phyloP scores from a whole-genome alignment of 1,140 invertebrate species.

The Hirudo medicinalis region DNA sequence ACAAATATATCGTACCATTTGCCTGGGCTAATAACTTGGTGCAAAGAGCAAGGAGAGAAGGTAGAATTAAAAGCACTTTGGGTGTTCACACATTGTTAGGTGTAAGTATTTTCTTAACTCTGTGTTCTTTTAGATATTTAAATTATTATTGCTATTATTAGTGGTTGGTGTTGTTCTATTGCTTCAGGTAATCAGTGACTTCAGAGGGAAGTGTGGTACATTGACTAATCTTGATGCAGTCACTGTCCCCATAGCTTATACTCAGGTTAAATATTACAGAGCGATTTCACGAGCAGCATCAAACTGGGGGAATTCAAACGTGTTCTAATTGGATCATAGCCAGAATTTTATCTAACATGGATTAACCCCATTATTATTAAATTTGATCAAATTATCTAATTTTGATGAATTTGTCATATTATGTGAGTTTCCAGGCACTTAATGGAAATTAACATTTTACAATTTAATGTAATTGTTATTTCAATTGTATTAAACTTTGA shows the following conservation, averaged over 20 bases:
- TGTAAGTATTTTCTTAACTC: slow-evolving; percentile 40
- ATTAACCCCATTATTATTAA: no score
- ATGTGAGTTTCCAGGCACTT: no score
- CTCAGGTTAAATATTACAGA: slow-evolving; percentile 57
- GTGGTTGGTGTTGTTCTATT: neutral
- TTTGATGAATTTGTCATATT: no score
- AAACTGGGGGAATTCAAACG: no score
- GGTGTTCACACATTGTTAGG: slow-evolving; percentile 78
- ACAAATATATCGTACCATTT: slow-evolving; percentile 85
- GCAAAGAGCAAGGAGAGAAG: slow-evolving; percentile 68
- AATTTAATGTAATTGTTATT: neutral
- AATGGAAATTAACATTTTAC: neutral
- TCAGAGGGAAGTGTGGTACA: slow-evolving; percentile 62
- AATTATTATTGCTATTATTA: no score
- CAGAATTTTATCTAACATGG: no score
- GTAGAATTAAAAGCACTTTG: slow-evolving; percentile 76
- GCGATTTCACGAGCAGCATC: no score
- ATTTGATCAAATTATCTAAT: no score
- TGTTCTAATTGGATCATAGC: no score
- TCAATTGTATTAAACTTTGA: neutral
- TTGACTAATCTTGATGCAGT: slow-evolving; percentile 85
- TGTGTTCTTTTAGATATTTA: no score
- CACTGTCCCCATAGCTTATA: slow-evolving; percentile 90
- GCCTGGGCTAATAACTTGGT: slow-evolving; percentile 82
- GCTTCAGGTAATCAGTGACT: slow-evolving; percentile 56